Evolutionary conservation across 1,140 invertebrate genomes (phyloP), one percentile per base, ranked within the genome.

Genomic region (Heliothis virescens): DNA sequence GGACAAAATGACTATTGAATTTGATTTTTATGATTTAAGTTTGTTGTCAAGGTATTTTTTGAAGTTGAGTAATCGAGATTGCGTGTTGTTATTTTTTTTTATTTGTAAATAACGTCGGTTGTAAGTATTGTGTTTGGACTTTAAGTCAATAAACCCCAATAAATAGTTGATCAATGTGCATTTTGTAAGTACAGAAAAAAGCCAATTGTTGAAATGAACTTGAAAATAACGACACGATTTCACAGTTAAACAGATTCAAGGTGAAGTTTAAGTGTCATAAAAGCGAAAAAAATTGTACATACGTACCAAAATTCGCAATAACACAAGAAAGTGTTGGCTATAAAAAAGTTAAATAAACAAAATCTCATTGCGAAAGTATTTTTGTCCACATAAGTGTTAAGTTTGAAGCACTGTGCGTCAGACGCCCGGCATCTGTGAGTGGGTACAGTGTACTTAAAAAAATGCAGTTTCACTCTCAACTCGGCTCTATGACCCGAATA

Each of bases 391-490:
- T 41, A 65, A 76, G 48, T 41, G 48, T n/a, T 53, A 63, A 63
- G 48, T 76, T 76, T 60, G 60, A 53, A 52, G 50, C 74, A 76
- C 74, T 13, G 60, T 76, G 60, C 74, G 48, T 34, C 60, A 63
- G 18, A 53, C 52, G 67, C 13, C 7, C 57, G 57, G 15, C 65
- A 29, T 29, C 48, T 26, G 77, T 81, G 63, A 75, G 79, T 72
- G 34, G 34, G 34, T 41, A 41, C 34, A 9, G 34, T 5, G 75
- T 63, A 29, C 80, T 82, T 62, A 82, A 87, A 87, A 55, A 85
- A 82, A 85, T 82, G 60, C 72, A 80, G 83, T 87, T 87, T 87
- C 85, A 87, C 85, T 87, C 83, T 86, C 83, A 52, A 75, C 71
- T 21, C 69, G 67, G 15, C 50, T 67, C 50, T 59, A 48, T 81